phyloP scores from a whole-genome alignment of 1,140 invertebrate genomes.

The Zaprionus vittiger region DNA sequence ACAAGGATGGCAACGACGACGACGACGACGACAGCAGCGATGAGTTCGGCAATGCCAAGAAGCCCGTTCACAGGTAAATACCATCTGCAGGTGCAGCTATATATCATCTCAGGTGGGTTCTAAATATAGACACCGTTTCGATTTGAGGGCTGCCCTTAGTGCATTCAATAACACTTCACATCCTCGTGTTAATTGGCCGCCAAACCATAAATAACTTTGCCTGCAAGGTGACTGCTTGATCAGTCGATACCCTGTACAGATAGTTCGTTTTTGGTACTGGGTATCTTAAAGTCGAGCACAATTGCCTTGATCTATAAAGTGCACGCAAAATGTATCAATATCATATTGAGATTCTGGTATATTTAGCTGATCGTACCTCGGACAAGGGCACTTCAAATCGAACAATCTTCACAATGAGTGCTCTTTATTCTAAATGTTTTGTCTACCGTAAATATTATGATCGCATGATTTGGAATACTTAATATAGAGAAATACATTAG shows the following conservation, averaged over 20 bases:
- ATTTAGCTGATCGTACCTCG: not conserved
- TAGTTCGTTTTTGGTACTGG: not conserved
- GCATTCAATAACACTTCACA: slow-evolving; percentile 30
- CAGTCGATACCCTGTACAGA: slow-evolving; percentile 13
- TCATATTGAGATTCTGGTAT: not conserved
- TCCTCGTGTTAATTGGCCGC: slow-evolving; percentile 27
- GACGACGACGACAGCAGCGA: slow-evolving; percentile 69
- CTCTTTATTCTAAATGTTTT: slow-evolving; percentile 2
- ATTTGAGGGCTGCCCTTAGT: not conserved
- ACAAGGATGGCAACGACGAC: slow-evolving; percentile 15
- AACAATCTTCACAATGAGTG: not conserved
- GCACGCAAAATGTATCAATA: not conserved
- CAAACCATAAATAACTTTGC: not conserved
- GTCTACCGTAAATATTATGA: not conserved
- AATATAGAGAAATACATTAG: not conserved
- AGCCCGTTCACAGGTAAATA: slow-evolving; percentile 66
- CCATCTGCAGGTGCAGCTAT: slow-evolving; percentile 37
- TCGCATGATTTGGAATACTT: not conserved
- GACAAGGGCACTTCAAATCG: not conserved
- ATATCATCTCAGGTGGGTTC: slow-evolving; percentile 12
- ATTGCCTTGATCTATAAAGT: no score
- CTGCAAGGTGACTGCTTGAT: not conserved
- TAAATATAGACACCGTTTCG: not conserved
- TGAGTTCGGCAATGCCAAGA: slow-evolving; percentile 65
- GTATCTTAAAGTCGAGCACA: not conserved